phyloP scores from a whole-genome alignment of 2,888 invertebrate species.

The Lasioglossum zephyrum region DNA sequence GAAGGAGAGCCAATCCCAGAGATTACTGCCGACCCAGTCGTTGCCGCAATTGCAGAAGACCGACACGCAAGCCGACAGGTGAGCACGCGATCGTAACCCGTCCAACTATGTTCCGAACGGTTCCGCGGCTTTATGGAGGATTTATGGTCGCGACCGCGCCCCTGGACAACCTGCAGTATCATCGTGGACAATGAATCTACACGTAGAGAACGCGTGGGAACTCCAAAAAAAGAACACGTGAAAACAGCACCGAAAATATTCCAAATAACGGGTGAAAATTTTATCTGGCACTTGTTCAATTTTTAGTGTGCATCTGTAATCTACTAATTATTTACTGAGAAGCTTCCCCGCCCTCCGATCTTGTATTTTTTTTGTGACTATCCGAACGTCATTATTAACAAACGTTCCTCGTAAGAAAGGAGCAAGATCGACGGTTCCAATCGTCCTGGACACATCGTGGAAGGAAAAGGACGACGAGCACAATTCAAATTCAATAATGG shows the following conservation, averaged over 20 bases:
- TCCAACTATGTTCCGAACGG: conserved; percentile 5
- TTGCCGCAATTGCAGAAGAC: conserved; percentile 61
- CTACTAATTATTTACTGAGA: not conserved
- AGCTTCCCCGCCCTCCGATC: not conserved
- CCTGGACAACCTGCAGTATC: not conserved
- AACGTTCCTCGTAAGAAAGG: not conserved
- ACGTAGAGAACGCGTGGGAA: not conserved
- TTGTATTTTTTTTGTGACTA: not conserved
- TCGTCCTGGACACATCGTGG: not conserved
- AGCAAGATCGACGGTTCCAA: not conserved
- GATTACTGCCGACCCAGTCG: conserved; percentile 51
- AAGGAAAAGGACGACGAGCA: not conserved
- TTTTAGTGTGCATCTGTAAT: not conserved
- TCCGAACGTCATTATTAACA: not conserved
- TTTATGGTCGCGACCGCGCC: conserved; percentile 43
- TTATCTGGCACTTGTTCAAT: too few species aligned
- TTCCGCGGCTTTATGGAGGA: conserved; percentile 3
- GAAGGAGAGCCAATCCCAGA: conserved; percentile 50
- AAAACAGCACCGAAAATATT: not conserved
- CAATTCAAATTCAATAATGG: conserved; percentile 18
- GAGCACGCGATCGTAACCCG: conserved; percentile 57
- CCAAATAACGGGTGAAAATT: too few species aligned
- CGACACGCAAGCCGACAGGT: conserved; percentile 70
- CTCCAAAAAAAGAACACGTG: not conserved
- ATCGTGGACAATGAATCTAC: not conserved